These are phyloP conservation scores for Sycophila sp. DNA, from an alignment of 1,140 invertebrate genomes.

Conservation along the genomic window DNA sequence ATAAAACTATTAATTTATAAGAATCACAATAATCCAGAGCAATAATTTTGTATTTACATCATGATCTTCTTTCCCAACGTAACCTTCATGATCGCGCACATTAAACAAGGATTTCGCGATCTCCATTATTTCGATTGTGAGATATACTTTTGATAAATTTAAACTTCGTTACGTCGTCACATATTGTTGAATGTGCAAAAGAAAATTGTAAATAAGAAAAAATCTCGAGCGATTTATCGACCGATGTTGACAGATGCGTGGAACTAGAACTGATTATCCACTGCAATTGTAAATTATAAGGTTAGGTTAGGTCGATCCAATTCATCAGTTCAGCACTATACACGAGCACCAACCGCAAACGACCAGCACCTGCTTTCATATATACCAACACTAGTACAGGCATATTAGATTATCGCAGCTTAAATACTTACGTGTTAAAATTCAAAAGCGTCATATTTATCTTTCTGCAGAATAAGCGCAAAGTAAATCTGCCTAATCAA, in stretches of 20 bases:
- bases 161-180: slow-evolving; percentile 7
- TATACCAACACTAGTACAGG: too few species aligned
- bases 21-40: too few species aligned
- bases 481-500: too few species aligned
- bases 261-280: background rate
- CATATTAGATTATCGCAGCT: too few species aligned
- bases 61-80: slow-evolving; percentile 84
- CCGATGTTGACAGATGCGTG: slow-evolving; percentile 30
- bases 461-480: too few species aligned
- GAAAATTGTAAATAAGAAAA: background rate
- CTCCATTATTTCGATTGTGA: slow-evolving; percentile 73
- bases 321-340: too few species aligned
- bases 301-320: slow-evolving; percentile 29
- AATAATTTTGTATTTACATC: slow-evolving; percentile 68
- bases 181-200: background rate
- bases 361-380: too few species aligned
- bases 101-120: slow-evolving; percentile 88
- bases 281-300: background rate
- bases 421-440: too few species aligned
- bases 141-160: background rate
- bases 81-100: slow-evolving; percentile 85
- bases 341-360: too few species aligned
- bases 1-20: background rate
- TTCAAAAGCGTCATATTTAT: too few species aligned
- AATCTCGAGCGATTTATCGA: slow-evolving; percentile 8